phyloP scores from a whole-genome alignment of 2,888 invertebrate species.

The Altica lythri region DNA sequence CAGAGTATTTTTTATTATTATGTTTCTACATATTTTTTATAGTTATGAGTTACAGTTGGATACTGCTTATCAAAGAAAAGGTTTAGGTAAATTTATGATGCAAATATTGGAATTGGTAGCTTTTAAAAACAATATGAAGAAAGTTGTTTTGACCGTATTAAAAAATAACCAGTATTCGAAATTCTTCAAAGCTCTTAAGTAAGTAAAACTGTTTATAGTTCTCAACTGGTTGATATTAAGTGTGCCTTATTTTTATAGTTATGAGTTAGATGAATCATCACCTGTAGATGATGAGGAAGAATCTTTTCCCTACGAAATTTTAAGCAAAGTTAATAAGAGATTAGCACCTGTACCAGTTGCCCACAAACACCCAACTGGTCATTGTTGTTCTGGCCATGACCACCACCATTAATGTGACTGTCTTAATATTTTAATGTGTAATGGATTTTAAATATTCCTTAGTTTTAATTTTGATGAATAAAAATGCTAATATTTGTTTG shows the following conservation, averaged over 20 bases:
- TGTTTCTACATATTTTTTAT: conserved; percentile 37
- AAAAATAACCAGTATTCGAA: conserved; percentile 75
- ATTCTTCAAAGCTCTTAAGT: conserved; percentile 81
- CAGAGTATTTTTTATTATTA: not conserved
- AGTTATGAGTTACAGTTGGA: conserved; percentile 90
- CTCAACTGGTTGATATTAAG: not conserved
- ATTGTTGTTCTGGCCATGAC: conserved; percentile 49
- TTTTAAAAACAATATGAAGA: conserved; percentile 73
- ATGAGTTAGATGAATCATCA: conserved; percentile 68
- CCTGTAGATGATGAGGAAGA: conserved; percentile 65
- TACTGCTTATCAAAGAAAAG: conserved; percentile 70
- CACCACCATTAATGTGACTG: conserved; percentile 33
- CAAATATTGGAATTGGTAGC: conserved; percentile 78
- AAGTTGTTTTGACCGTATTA: conserved; percentile 81
- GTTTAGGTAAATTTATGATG: conserved; percentile 83
- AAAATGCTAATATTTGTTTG: not conserved
- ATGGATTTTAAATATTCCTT: not conserved
- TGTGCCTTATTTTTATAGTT: conserved; percentile 56
- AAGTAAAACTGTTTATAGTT: conserved; percentile 43
- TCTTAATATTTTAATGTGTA: not conserved
- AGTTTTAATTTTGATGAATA: not conserved
- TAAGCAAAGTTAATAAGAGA: conserved; percentile 62
- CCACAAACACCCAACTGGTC: conserved; percentile 39
- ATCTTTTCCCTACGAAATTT: conserved; percentile 64
- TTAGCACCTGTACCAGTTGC: conserved; percentile 38